phyloP scores from a whole-genome alignment of 2,113 vertebrate species.

The Erinaceus europaeus region DNA sequence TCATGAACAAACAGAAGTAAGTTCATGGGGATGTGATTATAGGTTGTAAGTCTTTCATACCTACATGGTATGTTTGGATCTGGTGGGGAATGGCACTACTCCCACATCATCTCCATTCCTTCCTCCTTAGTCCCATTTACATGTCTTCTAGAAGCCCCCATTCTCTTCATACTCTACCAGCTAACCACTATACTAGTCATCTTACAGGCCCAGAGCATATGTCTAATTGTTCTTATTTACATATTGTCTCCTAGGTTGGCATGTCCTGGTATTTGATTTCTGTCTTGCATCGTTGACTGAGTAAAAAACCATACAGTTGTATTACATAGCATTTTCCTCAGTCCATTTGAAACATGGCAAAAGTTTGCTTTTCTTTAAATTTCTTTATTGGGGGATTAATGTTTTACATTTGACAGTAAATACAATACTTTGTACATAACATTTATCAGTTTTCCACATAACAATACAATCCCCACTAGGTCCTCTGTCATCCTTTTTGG shows the following conservation, averaged over 20 bases:
- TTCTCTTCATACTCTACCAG: not conserved
- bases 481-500: no score
- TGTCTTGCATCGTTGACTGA: not conserved
- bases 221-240: not conserved
- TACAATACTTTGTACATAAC: no score
- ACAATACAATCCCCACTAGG: no score
- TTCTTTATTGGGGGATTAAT: no score
- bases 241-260: not conserved
- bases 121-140: not conserved
- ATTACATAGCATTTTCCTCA: not conserved
- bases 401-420: no score
- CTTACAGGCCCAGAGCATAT: not conserved
- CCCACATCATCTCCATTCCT: not conserved
- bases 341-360: not conserved
- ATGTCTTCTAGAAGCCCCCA: not conserved
- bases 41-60: not conserved
- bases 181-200: not conserved
- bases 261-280: not conserved
- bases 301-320: not conserved
- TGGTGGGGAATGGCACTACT: not conserved
- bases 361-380: no score
- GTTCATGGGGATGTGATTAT: not conserved
- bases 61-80: fast-evolving
- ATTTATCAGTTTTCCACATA: no score
- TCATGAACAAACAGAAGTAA: no score